Evolutionary conservation across 2,888 invertebrate species (phyloP).

Genomic region (Baronia brevicornis): DNA sequence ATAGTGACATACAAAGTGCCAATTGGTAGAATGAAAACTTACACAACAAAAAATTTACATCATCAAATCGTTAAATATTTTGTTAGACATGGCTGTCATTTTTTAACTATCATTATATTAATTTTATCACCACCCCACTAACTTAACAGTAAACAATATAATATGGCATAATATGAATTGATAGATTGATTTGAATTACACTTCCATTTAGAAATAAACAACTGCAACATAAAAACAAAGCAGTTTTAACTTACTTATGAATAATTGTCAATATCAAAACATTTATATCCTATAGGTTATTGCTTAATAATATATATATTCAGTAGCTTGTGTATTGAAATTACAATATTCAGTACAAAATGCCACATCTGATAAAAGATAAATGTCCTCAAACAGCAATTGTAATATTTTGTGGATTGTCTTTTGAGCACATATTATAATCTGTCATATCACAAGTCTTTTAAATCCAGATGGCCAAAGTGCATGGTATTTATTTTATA

Average conservation of each 20-base stretch:
- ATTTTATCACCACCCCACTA: conserved; percentile 56
- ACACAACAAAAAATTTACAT: conserved; percentile 48
- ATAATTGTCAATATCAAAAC: conserved; percentile 75
- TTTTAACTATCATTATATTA: conserved; percentile 52
- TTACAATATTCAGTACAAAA: conserved; percentile 70
- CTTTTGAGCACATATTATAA: conserved; percentile 69
- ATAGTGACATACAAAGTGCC: conserved; percentile 66
- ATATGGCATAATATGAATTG: conserved; percentile 72
- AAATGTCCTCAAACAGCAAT: conserved; percentile 55
- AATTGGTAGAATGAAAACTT: conserved; percentile 45
- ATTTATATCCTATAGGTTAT: conserved; percentile 73
- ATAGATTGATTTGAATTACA: conserved; percentile 66
- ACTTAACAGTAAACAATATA: conserved; percentile 70
- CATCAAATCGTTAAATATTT: conserved; percentile 43
- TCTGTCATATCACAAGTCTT: conserved; percentile 70
- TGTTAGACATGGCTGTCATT: conserved; percentile 51
- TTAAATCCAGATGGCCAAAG: conserved; percentile 59
- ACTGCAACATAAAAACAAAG: conserved; percentile 71
- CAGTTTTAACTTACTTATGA: conserved; percentile 68
- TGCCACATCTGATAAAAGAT: conserved; percentile 57
- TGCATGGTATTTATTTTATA: conserved; percentile 41
- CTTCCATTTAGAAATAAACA: conserved; percentile 68
- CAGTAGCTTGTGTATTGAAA: conserved; percentile 65
- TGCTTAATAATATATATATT: conserved; percentile 70
- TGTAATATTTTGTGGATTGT: conserved; percentile 64